Percentiles rank a stretch among this genome's conserved stretches.
phyloP scores from a whole-genome alignment of 53 echinoderm and acorn worm genomes.

The Pentamera pediparva region DNA sequence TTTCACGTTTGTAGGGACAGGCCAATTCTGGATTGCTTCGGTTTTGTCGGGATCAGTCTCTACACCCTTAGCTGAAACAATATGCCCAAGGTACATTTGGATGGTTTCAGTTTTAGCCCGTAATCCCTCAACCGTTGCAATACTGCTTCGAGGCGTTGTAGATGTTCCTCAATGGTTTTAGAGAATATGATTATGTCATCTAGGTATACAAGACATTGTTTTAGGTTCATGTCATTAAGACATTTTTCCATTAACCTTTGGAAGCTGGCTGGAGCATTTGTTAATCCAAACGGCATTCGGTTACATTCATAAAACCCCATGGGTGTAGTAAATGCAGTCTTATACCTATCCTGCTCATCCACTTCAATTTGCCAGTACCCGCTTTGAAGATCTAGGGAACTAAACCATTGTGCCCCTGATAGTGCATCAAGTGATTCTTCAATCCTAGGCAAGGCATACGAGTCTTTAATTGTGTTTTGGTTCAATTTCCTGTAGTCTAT shows the following conservation, averaged over 20 bases:
- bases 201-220: slow-evolving; percentile 32
- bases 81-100: slow-evolving; percentile 34
- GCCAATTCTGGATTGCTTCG: neutral
- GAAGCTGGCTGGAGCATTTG: neutral
- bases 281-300: slow-evolving; percentile 16
- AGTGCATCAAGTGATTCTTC: slow-evolving; percentile 2
- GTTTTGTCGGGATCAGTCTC: slow-evolving; percentile 22
- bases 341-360: neutral
- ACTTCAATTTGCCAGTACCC: slow-evolving; percentile 17
- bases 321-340: slow-evolving; percentile 5
- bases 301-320: slow-evolving; percentile 20
- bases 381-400: slow-evolving; percentile 10
- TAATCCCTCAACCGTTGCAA: neutral
- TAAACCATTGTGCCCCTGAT: slow-evolving; percentile 28
- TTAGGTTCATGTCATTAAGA: slow-evolving; percentile 17
- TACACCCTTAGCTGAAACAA: slow-evolving; percentile 17
- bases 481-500: slow-evolving; percentile 32
- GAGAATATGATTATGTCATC: slow-evolving; percentile 34
- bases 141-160: neutral
- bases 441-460: slow-evolving; percentile 10
- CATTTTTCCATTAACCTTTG: slow-evolving; percentile 31
- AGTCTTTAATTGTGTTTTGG: neutral
- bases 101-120: slow-evolving; percentile 27
- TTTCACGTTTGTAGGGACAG: neutral
- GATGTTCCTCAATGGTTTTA: slow-evolving; percentile 19